Percentiles rank a stretch among this genome's conserved stretches.
phyloP scores from a whole-genome alignment of 2,113 vertebrate species.

The Larimichthys crocea region DNA sequence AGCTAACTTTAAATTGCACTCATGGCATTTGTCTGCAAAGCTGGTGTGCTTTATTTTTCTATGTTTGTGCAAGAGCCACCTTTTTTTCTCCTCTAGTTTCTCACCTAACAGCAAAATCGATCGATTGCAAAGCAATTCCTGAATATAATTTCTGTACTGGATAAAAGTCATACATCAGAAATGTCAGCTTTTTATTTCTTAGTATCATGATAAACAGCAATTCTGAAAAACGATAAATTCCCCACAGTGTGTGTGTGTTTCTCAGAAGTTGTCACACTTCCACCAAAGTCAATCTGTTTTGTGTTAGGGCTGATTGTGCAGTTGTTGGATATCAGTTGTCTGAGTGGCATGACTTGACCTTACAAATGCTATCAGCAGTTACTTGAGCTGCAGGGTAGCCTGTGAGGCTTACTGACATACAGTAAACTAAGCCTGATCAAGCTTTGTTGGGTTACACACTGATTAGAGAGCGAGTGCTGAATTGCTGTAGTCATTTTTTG shows the following conservation, averaged over 20 bases:
- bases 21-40: not conserved
- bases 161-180: not conserved
- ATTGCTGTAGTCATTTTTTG: conserved; percentile 52
- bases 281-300: conserved; percentile 72
- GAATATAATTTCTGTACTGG: not conserved
- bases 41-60: not conserved
- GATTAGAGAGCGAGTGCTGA: conserved; percentile 45
- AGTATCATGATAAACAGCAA: not conserved
- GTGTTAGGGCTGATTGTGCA: conserved; percentile 71
- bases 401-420: conserved; percentile 53
- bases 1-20: not conserved
- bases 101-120: not conserved
- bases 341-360: conserved; percentile 65
- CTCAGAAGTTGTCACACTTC: conserved; percentile 55
- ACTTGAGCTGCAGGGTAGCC: conserved; percentile 70
- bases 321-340: conserved; percentile 72
- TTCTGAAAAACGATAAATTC: conserved; percentile 3
- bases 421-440: conserved; percentile 50
- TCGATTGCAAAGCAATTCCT: not conserved
- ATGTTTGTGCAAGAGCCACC: not conserved
- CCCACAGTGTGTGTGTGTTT: conserved; percentile 30
- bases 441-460: conserved; percentile 52
- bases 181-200: not conserved
- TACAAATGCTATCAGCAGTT: conserved; percentile 71
- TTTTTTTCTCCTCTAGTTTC: not conserved